Evolutionary conservation across 2,113 vertebrate genomes (phyloP), one percentile per base, ranked within the genome.

Genomic region (Procavia capensis): DNA sequence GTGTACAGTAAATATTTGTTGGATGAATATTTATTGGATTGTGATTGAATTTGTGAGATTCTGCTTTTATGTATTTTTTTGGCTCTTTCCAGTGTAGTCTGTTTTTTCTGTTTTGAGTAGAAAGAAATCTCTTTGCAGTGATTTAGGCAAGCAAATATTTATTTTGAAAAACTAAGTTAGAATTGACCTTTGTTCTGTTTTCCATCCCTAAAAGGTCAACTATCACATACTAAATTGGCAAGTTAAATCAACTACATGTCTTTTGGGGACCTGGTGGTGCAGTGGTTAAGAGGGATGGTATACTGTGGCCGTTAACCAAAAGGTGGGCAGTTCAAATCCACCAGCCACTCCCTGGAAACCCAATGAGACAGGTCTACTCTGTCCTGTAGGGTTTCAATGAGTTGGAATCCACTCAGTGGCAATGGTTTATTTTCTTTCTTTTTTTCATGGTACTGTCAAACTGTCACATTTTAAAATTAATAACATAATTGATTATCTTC

Each of bases 61-160:
- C 43, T 81, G 13, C 9, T 61, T 92, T 95, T 47, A 54, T 81
- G 3, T 72, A 39, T 9, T 20, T 81, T 41, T 90, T 64, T 94
- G 68, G 63, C 5, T 11, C 1, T 25, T 8, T 87, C 36, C 14
- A 91, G 3, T 76, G 47, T 70, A 70, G 8, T 79, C 24, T 90
- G 88, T 93, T 78, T 92, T 92, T 93, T 93, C n/a, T n/a, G n/a
- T n/a, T n/a, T 79, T 92, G 14, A 78, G 72, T 45, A 88, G 59
- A 16, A 75, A 72, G 25, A 94, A 89, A 54, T 91, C 9, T 78
- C 61, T 92, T 84, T 82, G 66, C 20, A 88, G 24, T 85, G 39
- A 92, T 82, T 80, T 88, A 85, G 79, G 90, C 68, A 90, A 64
- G 59, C 41, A 61, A 17, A 79, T 70, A 78, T 94, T 93, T 96